Evolutionary conservation across 1,140 invertebrate genomes (phyloP).

Genomic region (Chrysomallon squamiferum): DNA sequence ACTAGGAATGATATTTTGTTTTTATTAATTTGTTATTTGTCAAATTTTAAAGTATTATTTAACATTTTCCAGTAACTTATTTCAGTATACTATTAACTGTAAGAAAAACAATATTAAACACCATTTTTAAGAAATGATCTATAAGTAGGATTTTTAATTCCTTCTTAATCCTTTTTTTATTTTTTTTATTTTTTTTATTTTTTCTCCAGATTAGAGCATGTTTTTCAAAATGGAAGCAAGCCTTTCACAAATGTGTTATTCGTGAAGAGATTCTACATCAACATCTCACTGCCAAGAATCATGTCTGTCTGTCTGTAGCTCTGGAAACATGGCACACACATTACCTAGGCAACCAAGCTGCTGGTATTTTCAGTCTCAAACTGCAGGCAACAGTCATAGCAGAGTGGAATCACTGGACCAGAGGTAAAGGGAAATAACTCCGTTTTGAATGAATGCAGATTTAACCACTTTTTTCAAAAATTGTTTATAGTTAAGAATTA

Average conservation of each 20-base stretch:
- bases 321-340: slow-evolving; percentile 21
- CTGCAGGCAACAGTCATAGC: slow-evolving; percentile 16
- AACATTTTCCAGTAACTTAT: no score
- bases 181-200: not conserved
- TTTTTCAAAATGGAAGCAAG: slow-evolving; percentile 18
- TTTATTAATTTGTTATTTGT: no score
- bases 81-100: no score
- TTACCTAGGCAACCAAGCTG: slow-evolving; percentile 17
- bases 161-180: no score
- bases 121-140: no score
- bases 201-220: slow-evolving; percentile 13
- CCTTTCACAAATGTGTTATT: slow-evolving; percentile 14
- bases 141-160: no score
- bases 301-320: slow-evolving; percentile 6
- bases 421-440: slow-evolving; percentile 8
- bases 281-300: slow-evolving; percentile 14
- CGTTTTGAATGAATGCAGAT: not conserved
- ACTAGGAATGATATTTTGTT: no score
- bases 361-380: slow-evolving; percentile 17
- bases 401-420: slow-evolving; percentile 21
- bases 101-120: no score
- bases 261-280: slow-evolving; percentile 19
- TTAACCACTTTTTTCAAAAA: no score
- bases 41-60: no score
- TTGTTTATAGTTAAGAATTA: no score